A percentile compares a stretch with the other conserved stretches of the same genome.
Conservation (phyloP, 2,888 invertebrate genomes). For the Cabera pusaria region DNA sequence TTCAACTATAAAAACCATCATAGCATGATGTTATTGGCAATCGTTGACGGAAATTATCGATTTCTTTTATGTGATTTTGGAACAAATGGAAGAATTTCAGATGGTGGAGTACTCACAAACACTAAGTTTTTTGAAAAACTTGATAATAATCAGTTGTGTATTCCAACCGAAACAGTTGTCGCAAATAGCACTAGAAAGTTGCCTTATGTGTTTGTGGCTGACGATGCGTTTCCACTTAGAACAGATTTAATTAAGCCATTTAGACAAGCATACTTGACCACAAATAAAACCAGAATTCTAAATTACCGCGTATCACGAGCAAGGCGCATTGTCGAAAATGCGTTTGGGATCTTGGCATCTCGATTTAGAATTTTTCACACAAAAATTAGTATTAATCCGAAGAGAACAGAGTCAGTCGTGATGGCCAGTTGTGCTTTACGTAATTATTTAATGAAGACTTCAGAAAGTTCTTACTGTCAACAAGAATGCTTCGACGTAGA, state of each 20-base stretch:
- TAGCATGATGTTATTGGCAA: no score
- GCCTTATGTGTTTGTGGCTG: not conserved
- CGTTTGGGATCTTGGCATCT: not conserved
- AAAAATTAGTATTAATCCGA: not conserved
- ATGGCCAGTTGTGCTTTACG: no score
- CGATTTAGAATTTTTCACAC: not conserved
- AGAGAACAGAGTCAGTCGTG: not conserved
- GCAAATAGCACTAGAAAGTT: not conserved
- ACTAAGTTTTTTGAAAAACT: not conserved
- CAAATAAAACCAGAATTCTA: not conserved
- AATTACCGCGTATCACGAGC: not conserved
- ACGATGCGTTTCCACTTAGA: not conserved
- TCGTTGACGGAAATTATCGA: no score
- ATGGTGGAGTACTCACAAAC: not conserved
- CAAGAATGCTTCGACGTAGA: no score
- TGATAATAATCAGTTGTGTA: not conserved
- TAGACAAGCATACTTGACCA: not conserved
- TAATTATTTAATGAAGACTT: not conserved
- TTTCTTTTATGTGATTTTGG: no score
- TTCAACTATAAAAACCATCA: no score
- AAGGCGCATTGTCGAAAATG: not conserved
- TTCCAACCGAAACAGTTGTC: not conserved
- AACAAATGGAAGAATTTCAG: not conserved
- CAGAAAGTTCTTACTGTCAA: not conserved
- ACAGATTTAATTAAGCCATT: not conserved